These are phyloP conservation scores for Drosophila mayri DNA, from an alignment of 1,140 invertebrate genomes.

Conservation along the genomic window DNA sequence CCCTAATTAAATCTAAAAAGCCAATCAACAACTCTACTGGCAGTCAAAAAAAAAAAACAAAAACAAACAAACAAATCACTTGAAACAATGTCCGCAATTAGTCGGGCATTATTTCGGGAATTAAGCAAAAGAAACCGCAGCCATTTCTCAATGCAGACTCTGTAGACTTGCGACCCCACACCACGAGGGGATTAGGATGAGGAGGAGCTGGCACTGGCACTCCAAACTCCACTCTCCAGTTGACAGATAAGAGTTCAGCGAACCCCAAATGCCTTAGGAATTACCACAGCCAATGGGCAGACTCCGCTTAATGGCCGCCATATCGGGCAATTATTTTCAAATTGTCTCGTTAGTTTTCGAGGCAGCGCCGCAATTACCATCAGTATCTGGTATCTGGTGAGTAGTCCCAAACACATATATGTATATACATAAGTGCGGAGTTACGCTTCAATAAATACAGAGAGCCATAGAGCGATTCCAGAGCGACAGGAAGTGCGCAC, in stretches of 20 bases:
- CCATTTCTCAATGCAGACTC: conserved; percentile 28
- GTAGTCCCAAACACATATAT: conserved; percentile 23
- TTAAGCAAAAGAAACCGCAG: conserved; percentile 46
- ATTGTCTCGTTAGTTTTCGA: conserved; percentile 79
- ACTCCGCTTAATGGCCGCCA: conserved; percentile 70
- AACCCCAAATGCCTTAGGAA: conserved; percentile 51
- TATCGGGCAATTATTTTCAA: conserved; percentile 79
- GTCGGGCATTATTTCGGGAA: conserved; percentile 28
- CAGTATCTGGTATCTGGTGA: conserved; percentile 34
- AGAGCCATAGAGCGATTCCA: conserved; percentile 28
- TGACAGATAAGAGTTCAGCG: conserved; percentile 78
- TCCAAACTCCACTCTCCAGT: conserved; percentile 25
- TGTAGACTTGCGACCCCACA: conserved; percentile 55
- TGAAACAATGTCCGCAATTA: conserved; percentile 61
- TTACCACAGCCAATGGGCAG: conserved; percentile 60
- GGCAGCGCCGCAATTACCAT: conserved; percentile 73
- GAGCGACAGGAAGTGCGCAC: conserved; percentile 71
- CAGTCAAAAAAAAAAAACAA: conserved; percentile 20
- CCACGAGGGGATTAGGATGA: conserved; percentile 8
- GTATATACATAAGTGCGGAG: conserved; percentile 15
- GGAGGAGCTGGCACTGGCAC: conserved; percentile 19
- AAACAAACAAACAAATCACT: conserved; percentile 29
- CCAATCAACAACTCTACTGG: conserved; percentile 36
- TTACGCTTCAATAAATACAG: conserved; percentile 73
- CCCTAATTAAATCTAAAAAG: conserved; percentile 46